phyloP scores from a whole-genome alignment of 2,113 vertebrate species.

The Lophotis ruficrista region DNA sequence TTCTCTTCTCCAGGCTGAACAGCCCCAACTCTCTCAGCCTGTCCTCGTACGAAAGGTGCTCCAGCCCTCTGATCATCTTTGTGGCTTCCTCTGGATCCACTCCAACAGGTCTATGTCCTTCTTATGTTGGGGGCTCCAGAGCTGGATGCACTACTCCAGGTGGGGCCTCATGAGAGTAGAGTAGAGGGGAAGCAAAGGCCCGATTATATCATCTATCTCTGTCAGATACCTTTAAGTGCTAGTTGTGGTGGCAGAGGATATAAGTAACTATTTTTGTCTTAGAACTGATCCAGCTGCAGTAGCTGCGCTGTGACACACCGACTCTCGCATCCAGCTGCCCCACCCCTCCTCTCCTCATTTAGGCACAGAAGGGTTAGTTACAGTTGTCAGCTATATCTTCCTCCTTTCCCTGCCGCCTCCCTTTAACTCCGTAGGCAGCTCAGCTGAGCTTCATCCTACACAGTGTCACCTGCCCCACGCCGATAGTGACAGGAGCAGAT shows the following conservation, averaged over 20 bases:
- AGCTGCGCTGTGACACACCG: background rate
- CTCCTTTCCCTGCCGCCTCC: background rate
- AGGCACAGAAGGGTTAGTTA: background rate
- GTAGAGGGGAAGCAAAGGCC: background rate
- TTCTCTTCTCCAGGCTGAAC: too few species aligned
- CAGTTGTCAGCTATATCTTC: background rate
- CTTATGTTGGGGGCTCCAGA: too few species aligned
- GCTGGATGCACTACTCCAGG: too few species aligned
- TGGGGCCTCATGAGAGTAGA: too few species aligned
- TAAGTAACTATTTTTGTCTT: constrained; percentile 56
- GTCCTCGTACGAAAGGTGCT: too few species aligned
- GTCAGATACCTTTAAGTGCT: constrained; percentile 17
- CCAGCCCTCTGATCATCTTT: too few species aligned
- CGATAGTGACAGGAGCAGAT: constrained; percentile 45
- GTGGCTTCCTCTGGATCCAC: too few species aligned
- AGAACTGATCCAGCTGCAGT: constrained; percentile 53
- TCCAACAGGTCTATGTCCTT: too few species aligned
- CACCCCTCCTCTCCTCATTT: background rate
- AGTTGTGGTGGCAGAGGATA: constrained; percentile 3
- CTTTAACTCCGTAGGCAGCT: background rate
- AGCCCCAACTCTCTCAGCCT: too few species aligned
- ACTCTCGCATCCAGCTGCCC: background rate
- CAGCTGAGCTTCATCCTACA: background rate
- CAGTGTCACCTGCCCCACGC: constrained; percentile 19
- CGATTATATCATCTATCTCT: background rate